Conservation (phyloP, 2,113 vertebrate genomes). For the Eurypyga helias region DNA sequence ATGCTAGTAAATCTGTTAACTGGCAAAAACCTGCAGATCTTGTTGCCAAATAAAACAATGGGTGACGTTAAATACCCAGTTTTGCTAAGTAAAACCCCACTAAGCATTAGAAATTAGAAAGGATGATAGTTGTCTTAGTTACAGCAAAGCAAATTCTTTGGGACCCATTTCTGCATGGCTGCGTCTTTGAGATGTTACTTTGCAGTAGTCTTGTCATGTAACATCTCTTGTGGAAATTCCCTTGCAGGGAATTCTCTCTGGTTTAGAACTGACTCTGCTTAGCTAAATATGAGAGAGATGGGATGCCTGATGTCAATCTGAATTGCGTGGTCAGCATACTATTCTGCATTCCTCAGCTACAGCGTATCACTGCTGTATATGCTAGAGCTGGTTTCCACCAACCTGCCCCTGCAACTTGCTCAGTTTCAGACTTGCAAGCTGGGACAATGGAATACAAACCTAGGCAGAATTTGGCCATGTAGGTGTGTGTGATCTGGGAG, state of each 20-base stretch:
- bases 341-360: neutral
- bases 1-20: neutral
- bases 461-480: neutral
- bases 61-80: neutral
- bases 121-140: neutral
- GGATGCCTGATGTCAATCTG: neutral
- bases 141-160: neutral
- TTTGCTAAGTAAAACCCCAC: neutral
- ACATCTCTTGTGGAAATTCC: neutral
- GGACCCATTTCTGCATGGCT: neutral
- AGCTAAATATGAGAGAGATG: neutral
- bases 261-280: neutral
- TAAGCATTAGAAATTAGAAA: neutral
- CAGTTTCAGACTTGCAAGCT: neutral
- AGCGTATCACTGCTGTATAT: fast-evolving
- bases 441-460: neutral
- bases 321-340: neutral
- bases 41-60: neutral
- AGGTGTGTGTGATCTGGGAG: neutral
- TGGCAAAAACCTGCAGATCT: neutral
- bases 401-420: neutral
- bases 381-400: neutral
- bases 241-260: neutral
- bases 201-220: neutral
- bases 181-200: neutral